phyloP scores from a whole-genome alignment of 2,113 vertebrate genomes.

The Oncorhynchus nerka region DNA sequence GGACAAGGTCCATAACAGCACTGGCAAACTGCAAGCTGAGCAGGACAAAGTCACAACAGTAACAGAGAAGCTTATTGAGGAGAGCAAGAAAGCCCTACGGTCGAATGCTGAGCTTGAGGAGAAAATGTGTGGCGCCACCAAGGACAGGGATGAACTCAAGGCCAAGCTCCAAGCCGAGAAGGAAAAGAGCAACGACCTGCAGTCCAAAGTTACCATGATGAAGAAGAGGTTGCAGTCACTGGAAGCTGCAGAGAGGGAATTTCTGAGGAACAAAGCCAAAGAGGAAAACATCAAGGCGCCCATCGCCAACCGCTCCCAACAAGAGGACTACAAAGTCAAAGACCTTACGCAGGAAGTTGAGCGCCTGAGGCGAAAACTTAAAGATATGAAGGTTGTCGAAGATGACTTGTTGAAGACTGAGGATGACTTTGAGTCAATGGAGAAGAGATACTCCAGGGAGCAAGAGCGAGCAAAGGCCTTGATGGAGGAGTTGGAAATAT shows the following conservation, averaged over 20 bases:
- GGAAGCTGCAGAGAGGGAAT: slow-evolving; percentile 87
- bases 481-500: slow-evolving; percentile 86
- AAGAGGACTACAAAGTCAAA: slow-evolving; percentile 95
- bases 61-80: slow-evolving; percentile 94
- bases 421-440: slow-evolving; percentile 86
- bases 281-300: slow-evolving; percentile 81
- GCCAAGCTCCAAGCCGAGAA: slow-evolving; percentile 85
- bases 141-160: slow-evolving; percentile 90
- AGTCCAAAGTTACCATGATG: slow-evolving; percentile 87
- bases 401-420: slow-evolving; percentile 91
- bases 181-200: slow-evolving; percentile 86
- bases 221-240: slow-evolving; percentile 90
- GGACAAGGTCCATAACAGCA: slow-evolving; percentile 86
- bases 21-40: slow-evolving; percentile 87
- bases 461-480: slow-evolving; percentile 83
- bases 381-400: slow-evolving; percentile 91
- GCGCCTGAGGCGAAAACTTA: slow-evolving; percentile 85
- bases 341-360: slow-evolving; percentile 95
- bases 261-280: slow-evolving; percentile 86
- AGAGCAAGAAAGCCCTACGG: slow-evolving; percentile 91
- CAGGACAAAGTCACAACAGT: slow-evolving; percentile 90
- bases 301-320: slow-evolving; percentile 76
- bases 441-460: slow-evolving; percentile 83
- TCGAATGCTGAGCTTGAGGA: slow-evolving; percentile 93
- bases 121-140: slow-evolving; percentile 83